These are phyloP conservation scores for Tortrix viridana DNA, from an alignment of 2,888 invertebrate genomes.

Conservation along the genomic window DNA sequence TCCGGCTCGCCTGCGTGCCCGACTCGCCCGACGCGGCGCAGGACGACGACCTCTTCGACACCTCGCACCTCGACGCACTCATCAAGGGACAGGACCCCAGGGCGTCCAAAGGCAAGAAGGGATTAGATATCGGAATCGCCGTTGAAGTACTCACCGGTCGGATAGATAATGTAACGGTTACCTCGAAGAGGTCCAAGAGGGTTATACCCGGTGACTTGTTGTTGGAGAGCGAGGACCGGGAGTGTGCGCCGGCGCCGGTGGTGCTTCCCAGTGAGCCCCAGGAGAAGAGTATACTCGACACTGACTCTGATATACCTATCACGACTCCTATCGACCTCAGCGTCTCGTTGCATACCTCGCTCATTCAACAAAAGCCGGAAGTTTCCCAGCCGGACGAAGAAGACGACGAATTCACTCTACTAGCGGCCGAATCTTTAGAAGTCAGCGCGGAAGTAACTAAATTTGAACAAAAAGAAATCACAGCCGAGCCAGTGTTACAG, in stretches of 20 bases:
- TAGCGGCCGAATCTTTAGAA: conserved; percentile 90
- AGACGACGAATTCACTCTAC: conserved; percentile 90
- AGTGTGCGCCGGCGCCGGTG: conserved; percentile 48
- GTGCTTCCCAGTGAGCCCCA: conserved; percentile 85
- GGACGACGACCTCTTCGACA: conserved; percentile 93
- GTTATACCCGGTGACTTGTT: conserved; percentile 88
- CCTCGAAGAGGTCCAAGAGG: conserved; percentile 80
- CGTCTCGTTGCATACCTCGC: conserved; percentile 84
- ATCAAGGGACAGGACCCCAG: conserved; percentile 89
- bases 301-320: conserved; percentile 87
- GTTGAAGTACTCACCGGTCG: conserved; percentile 94
- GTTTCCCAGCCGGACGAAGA: conserved; percentile 80
- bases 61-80: conserved; percentile 93
- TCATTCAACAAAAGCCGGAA: conserved; percentile 73
- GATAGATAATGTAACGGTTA: conserved; percentile 89
- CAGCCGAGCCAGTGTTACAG: conserved; percentile 72
- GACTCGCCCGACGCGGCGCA: conserved; percentile 90
- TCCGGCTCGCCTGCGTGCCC: conserved; percentile 93
- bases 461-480: conserved; percentile 71
- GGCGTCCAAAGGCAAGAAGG: conserved; percentile 88
- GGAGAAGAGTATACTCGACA: conserved; percentile 89
- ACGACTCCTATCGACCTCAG: conserved; percentile 89
- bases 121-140: conserved; percentile 92
- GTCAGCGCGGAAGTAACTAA: conserved; percentile 81
- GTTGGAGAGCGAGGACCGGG: conserved; percentile 84